Evolutionary conservation across 2,888 invertebrate genomes (phyloP).

Genomic region (Meiosimyza platycephala): DNA sequence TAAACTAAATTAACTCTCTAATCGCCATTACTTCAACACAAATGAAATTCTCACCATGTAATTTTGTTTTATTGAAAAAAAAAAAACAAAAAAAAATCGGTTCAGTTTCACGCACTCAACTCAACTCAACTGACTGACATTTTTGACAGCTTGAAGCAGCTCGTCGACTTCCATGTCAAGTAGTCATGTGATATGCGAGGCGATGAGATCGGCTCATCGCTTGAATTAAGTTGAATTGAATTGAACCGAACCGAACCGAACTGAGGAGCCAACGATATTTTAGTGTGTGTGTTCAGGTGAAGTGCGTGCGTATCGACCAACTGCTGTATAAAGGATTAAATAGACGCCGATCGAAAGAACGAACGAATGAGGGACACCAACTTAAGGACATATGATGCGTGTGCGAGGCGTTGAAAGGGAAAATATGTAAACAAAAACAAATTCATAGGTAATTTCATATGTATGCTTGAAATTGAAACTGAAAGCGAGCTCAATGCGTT

Average conservation of each 20-base stretch:
- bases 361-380: too few relatives aligned
- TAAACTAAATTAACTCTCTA: too few relatives aligned
- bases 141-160: conserved; percentile 45
- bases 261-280: too few relatives aligned
- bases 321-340: background rate
- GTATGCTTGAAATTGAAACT: conserved; percentile 13
- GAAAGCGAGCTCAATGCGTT: background rate
- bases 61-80: background rate
- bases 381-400: too few relatives aligned
- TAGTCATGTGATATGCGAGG: conserved; percentile 23
- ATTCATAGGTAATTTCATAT: too few relatives aligned
- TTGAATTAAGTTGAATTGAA: background rate
- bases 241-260: background rate
- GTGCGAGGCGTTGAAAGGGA: too few relatives aligned
- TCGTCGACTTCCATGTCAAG: conserved; percentile 32
- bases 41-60: background rate
- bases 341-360: too few relatives aligned
- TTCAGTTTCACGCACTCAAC: conserved; percentile 13
- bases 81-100: too few relatives aligned
- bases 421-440: too few relatives aligned
- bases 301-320: background rate
- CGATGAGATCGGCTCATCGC: background rate
- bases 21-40: too few relatives aligned
- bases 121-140: conserved; percentile 42
- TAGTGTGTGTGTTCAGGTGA: background rate